Evolutionary conservation across 2,113 vertebrate species (phyloP), one percentile per base, ranked within the genome.

Genomic region (Anarhynchus alexandrinus): DNA sequence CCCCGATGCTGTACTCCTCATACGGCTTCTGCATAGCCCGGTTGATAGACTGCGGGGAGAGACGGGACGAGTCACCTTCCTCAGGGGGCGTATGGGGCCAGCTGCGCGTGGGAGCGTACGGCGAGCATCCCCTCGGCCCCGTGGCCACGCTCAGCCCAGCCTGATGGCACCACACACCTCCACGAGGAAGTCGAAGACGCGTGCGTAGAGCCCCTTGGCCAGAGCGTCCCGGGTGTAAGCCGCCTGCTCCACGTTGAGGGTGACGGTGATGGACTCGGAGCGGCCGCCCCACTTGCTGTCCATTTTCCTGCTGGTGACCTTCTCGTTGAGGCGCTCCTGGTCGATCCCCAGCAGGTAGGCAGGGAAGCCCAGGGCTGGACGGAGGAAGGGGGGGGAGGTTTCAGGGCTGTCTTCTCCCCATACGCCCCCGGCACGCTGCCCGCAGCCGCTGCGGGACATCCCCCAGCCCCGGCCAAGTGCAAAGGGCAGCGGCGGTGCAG

Each of bases 261-360:
- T 99, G 90, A 99, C 99, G 0, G 99, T 97, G 36, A 99, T 99
- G 92, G 99, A 99, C 97, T 99, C 99, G 0, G 98, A 98, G 95
- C 99, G 99, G 25, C 99, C 99, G 0, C 98, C 99, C 99, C 99
- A 99, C 92, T 99, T 99, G 88, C 99, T 99, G 95, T 99, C 99
- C 99, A 99, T 99, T 96, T 99, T 99, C 26, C 99, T 98, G 95
- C 99, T 99, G 93, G 99, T 99, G 85, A 99, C 97, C 95, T 99
- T 99, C 84, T 99, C 98, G 64, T 99, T 98, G 66, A 99, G 98
- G 10, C 99, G 98, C 32, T 57, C 88, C 49, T 98, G 98, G 97
- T 99, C 97, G 5, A 99, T 98, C 51, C 99, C 99, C 98, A 99
- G 97, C 91, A 99, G 98, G 94, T 99, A 99, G 85, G 99, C 99